Evolutionary conservation across 1,140 invertebrate genomes (phyloP).

Genomic region (Maconellicoccus hirsutus): DNA sequence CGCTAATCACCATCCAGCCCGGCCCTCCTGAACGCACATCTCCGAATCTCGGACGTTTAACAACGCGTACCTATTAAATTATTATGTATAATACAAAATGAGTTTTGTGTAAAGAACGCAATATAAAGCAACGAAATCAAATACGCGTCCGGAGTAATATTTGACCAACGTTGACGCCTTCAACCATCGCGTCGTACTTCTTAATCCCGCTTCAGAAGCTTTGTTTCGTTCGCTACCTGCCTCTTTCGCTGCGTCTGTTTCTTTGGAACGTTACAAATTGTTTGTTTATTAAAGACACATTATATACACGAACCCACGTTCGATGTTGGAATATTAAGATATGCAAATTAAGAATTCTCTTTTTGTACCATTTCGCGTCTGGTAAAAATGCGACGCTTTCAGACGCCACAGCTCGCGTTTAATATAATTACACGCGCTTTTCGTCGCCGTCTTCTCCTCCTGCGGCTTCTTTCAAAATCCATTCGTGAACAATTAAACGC

Average conservation of each 20-base stretch:
- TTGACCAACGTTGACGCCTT: background rate
- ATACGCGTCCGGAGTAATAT: background rate
- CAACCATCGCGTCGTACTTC: no score
- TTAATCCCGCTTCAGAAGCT: background rate
- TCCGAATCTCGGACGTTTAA: background rate
- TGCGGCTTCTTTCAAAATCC: no score
- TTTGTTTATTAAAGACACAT: background rate
- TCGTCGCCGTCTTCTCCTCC: no score
- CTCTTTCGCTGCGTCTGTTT: background rate
- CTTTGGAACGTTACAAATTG: background rate
- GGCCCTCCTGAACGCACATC: background rate
- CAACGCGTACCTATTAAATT: background rate
- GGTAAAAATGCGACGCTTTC: no score
- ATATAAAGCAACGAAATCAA: background rate
- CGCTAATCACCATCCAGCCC: background rate
- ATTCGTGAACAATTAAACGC: no score
- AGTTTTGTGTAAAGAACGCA: background rate
- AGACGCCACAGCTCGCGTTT: no score
- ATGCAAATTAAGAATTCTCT: background rate
- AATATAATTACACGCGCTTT: no score
- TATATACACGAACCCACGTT: background rate
- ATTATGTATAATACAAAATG: slow-evolving; percentile 1
- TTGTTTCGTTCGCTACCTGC: background rate
- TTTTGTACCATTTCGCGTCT: background rate
- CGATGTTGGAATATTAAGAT: background rate